These are phyloP conservation scores for Callaeas wilsoni DNA, from an alignment of 2,113 vertebrate genomes.

Conservation along the genomic window DNA sequence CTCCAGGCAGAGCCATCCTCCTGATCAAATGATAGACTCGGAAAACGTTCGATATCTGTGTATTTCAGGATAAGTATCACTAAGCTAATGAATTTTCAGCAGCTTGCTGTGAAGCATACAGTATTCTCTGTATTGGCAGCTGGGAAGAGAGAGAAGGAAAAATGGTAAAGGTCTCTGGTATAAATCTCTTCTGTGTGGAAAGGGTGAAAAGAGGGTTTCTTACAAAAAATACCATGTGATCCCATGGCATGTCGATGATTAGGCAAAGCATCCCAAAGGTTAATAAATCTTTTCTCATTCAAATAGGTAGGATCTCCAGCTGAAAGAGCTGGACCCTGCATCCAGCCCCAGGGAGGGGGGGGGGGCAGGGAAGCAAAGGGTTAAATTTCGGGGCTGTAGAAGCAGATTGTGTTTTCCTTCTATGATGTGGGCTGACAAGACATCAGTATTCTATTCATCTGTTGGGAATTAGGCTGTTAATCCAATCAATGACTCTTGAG, in stretches of 20 bases:
- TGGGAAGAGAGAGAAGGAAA: not conserved
- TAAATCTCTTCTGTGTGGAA: not conserved
- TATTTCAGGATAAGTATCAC: not conserved
- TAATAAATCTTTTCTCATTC: not conserved
- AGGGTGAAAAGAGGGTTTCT: not conserved
- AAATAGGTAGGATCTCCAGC: not conserved
- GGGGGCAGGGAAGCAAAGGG: constrained; percentile 36
- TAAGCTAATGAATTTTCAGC: constrained; percentile 18
- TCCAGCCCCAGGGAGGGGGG: not conserved
- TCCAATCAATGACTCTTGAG: constrained; percentile 93
- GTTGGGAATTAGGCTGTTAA: constrained; percentile 98
- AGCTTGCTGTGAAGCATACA: not conserved
- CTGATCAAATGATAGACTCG: not conserved
- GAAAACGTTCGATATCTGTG: not conserved
- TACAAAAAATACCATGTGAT: not conserved
- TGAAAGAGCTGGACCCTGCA: not conserved
- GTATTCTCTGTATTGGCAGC: not conserved
- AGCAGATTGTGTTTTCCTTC: constrained; percentile 83
- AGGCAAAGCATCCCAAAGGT: not conserved
- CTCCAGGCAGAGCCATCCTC: not conserved
- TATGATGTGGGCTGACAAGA: constrained; percentile 85
- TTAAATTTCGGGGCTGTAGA: constrained; percentile 77
- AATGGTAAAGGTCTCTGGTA: not conserved
- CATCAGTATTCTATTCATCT: constrained; percentile 93
- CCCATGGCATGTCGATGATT: not conserved